Base-by-base conservation (phyloP, 1,140 invertebrate genomes). In the Bombus cullumanus region DNA sequence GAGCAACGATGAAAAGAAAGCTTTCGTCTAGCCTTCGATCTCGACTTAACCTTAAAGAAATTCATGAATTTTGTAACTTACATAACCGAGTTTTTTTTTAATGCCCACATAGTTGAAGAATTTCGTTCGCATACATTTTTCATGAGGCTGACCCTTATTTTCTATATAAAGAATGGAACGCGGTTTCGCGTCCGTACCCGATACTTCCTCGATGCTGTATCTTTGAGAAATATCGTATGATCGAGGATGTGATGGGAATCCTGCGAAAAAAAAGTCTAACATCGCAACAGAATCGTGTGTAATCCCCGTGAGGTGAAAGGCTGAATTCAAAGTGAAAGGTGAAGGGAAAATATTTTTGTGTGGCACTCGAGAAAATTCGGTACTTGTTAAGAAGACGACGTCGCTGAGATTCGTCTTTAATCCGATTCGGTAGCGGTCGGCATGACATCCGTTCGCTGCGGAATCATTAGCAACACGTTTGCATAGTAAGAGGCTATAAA, bases 261-360 rank as follows among this genome's bases (percentile, higher is more conserved):
- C 22, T 28, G 13, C 8, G 78, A 77, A 86, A 72, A 43, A 43
- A 69, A 85, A 71, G 31, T 37, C 69, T 43, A 68, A 47, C 83
- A 53, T 28, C 78, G 68, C 75, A 59, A 88, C 53, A 75, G 64
- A 88, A 83, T 80, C 13, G 37, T 15, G 66, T 77, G 69, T 79
- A 59, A 71, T 80, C 28, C 6, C 39, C 37, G 25, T 53, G 47
- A 88, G 89, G 81, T 79, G 86, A 91, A 90, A 90, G 89, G 89
- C 89, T 89, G 81, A 57, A 73, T 76, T 78, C 69, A 12, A 39
- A 83, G 90, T 91, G 90, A 91, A 90, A 91, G 90, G 90, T 72
- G 87, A 90, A 85, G 88, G 90, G 89, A 80, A 83, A 90, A 83
- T 90, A 69, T 59, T 74, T 64, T 86, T 39, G 62, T 76, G 28